Evolutionary conservation across 2,113 vertebrate species (phyloP).

Genomic region (Anguilla japonica): DNA sequence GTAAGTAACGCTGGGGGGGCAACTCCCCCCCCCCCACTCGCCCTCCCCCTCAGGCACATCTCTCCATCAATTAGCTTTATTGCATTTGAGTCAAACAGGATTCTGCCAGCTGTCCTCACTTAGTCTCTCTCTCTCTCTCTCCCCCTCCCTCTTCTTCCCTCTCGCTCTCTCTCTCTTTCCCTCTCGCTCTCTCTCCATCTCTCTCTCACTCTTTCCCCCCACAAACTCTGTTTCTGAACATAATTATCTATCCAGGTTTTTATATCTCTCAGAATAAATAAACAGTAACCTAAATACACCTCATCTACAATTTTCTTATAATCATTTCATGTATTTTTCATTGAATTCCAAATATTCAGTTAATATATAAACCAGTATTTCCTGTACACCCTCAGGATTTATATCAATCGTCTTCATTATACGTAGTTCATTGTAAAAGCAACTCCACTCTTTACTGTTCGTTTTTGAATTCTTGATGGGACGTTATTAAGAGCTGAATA

Average conservation of each 20-base stretch:
- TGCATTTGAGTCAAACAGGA: constrained; percentile 75
- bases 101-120: constrained; percentile 53
- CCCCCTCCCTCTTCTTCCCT: not conserved
- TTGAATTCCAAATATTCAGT: no score
- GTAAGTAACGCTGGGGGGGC: constrained; percentile 25
- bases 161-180: not conserved
- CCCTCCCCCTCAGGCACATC: constrained; percentile 49
- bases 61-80: constrained; percentile 70
- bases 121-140: constrained; percentile 27
- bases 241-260: no score
- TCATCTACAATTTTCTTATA: no score
- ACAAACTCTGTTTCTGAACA: no score
- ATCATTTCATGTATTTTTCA: no score
- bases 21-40: constrained; percentile 5
- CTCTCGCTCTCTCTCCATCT: not conserved
- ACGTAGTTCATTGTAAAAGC: no score
- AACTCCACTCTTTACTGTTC: constrained; percentile 24
- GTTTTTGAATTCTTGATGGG: not conserved
- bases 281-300: not conserved
- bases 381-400: no score
- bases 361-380: no score
- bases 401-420: no score
- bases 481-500: no score
- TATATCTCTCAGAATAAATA: no score
- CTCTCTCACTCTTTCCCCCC: not conserved